Conservation (phyloP, 2,113 vertebrate species). For the Brienomyrus brachyistius region DNA sequence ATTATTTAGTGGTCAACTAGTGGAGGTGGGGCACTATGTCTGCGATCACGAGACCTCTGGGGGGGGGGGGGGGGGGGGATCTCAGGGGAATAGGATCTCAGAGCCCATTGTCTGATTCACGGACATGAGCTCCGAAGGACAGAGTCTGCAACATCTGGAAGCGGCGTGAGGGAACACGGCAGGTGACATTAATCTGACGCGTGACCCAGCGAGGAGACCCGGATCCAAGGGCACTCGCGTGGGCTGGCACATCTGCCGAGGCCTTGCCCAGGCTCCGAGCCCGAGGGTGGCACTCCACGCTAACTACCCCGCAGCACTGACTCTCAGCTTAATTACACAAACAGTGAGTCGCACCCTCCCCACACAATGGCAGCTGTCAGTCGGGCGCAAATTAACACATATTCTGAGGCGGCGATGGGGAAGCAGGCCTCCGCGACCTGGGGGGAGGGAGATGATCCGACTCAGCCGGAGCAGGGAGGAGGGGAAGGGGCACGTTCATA, state of each 20-base stretch:
- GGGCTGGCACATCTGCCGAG: neutral
- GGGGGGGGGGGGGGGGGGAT: too few relatives aligned
- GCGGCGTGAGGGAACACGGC: neutral
- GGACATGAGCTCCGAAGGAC: neutral
- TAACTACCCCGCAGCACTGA: neutral
- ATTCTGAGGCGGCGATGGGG: neutral
- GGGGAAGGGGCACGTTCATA: neutral
- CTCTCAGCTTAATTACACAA: neutral
- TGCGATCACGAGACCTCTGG: too few relatives aligned
- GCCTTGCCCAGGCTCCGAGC: neutral
- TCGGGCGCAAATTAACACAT: neutral
- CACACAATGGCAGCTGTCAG: neutral
- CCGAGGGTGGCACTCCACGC: neutral
- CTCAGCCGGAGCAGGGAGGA: neutral
- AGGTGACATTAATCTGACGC: neutral
- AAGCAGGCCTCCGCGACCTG: neutral
- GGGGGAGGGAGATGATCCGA: neutral
- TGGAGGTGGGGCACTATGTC: neutral
- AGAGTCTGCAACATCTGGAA: neutral
- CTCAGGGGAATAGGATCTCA: neutral
- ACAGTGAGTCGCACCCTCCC: neutral
- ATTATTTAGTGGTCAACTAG: slow-evolving; percentile 47
- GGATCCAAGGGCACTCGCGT: neutral
- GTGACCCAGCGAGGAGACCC: neutral
- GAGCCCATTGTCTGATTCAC: neutral